Evolutionary conservation across 1,140 invertebrate species (phyloP), one percentile per base, ranked within the genome.

Genomic region (Drosophila equinoxialis): DNA sequence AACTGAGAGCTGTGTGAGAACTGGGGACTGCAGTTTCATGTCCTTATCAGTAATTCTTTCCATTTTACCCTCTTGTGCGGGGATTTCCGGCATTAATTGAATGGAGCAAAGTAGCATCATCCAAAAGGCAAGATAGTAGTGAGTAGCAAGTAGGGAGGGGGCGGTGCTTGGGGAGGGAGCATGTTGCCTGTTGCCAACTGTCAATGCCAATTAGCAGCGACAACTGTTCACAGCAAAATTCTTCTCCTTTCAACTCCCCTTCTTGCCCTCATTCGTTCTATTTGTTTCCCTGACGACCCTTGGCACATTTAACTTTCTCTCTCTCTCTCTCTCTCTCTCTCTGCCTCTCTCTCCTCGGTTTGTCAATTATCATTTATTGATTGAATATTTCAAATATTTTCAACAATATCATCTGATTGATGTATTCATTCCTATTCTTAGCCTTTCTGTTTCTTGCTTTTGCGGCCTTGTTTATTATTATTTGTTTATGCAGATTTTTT

Each of bases 1-100:
- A 20, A 51, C 8, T 23, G 45, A 17, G 20, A 20, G 4, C 30
- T 30, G 30, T 30, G 30, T 30, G 17, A 14, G 17, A 11, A 51
- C 8, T 23, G 11, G 37, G 37, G 37, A 39, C 45, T 51, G 45
- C 20, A 51, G 11, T 8, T 17, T 37, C 66, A 55, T 60, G 74
- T 77, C 74, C 74, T 77, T 77, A 77, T 77, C 74, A 60, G 48
- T 35, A 41, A 62, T 58, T 62, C 58, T 33, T 62, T 68, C 45
- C 57, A 17, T 48, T 42, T 68, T 55, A 23, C 71, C 14, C 57
- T 39, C n/a, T 73, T 60, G 13, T 33, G 71, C 65, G 73, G 74
- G 45, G 45, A 67, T 77, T 77, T 77, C 74, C 74, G 74, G 74
- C 66, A 37, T 70, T 77, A 77, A 77, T 77, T 77, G 74, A 76